A percentile compares a stretch with the other conserved stretches of the same genome.
Conservation (phyloP, 2,888 invertebrate species). For the Trachelus tabidus region DNA sequence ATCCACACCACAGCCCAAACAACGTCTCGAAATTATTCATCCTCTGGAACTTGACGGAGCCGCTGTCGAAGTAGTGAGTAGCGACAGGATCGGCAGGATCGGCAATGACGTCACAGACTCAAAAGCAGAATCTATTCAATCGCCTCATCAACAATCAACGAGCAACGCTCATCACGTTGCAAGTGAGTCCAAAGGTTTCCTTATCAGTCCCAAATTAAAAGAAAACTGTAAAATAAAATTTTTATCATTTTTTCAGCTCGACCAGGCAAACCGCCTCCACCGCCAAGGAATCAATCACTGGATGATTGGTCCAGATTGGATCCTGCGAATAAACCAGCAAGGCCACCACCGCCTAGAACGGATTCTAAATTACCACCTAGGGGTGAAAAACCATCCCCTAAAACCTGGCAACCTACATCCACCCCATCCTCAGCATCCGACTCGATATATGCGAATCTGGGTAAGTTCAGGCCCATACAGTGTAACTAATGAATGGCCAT, state of each 20-base stretch:
- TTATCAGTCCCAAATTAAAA: background rate
- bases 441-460: conserved; percentile 82
- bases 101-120: conserved; percentile 62
- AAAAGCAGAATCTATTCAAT: conserved; percentile 36
- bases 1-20: conserved; percentile 74
- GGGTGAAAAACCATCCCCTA: conserved; percentile 37
- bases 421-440: conserved; percentile 49
- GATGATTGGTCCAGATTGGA: conserved; percentile 67
- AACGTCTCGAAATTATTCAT: conserved; percentile 87
- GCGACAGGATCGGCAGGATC: conserved; percentile 55
- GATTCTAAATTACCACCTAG: conserved; percentile 61
- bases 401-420: conserved; percentile 36
- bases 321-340: conserved; percentile 71
- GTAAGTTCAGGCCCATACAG: conserved; percentile 69
- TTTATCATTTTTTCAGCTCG: conserved; percentile 55
- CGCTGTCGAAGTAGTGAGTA: conserved; percentile 81
- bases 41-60: conserved; percentile 87
- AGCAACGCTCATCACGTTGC: conserved; percentile 37
- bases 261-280: conserved; percentile 80
- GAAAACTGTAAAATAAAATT: background rate
- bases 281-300: conserved; percentile 72
- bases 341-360: conserved; percentile 76
- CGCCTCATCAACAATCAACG: conserved; percentile 31
- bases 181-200: conserved; percentile 33
- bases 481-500: conserved; percentile 58